Percentiles rank a stretch among this genome's conserved stretches.
phyloP scores from a whole-genome alignment of 2,113 vertebrate species.

The Vulpes ferrilata region DNA sequence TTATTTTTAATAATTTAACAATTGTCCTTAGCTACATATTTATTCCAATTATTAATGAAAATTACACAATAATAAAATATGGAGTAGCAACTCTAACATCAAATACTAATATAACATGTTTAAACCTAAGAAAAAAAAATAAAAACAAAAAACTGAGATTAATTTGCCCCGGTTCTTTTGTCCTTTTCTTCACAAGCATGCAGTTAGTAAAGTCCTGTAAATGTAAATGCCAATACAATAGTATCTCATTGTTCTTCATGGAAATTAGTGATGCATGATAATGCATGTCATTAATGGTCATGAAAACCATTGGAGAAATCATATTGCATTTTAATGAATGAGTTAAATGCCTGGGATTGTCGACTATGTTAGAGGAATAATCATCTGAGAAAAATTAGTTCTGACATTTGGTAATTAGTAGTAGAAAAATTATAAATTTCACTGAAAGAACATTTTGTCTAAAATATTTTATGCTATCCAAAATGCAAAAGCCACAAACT shows the following conservation, averaged over 20 bases:
- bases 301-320: slow-evolving; percentile 85
- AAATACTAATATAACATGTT: slow-evolving; percentile 46
- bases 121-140: slow-evolving; percentile 22
- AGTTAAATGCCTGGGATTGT: slow-evolving; percentile 86
- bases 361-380: slow-evolving; percentile 83
- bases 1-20: slow-evolving; percentile 47
- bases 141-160: neutral
- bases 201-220: slow-evolving; percentile 71
- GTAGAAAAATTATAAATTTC: slow-evolving; percentile 82
- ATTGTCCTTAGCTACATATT: neutral
- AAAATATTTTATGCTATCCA: slow-evolving; percentile 66
- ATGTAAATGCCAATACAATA: slow-evolving; percentile 84
- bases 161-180: slow-evolving; percentile 61
- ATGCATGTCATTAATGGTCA: slow-evolving; percentile 83
- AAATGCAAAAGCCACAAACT: slow-evolving; percentile 56
- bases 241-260: slow-evolving; percentile 85
- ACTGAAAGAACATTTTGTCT: slow-evolving; percentile 80
- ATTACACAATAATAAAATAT: slow-evolving; percentile 60
- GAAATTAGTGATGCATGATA: slow-evolving; percentile 87
- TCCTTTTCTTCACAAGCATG: slow-evolving; percentile 65
- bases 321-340: slow-evolving; percentile 88
- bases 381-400: slow-evolving; percentile 87
- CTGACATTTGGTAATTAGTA: slow-evolving; percentile 86
- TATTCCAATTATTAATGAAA: neutral
- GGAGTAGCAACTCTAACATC: slow-evolving; percentile 37